Conservation (phyloP, 1,140 invertebrate genomes). For the Acromyrmex heyeri region DNA sequence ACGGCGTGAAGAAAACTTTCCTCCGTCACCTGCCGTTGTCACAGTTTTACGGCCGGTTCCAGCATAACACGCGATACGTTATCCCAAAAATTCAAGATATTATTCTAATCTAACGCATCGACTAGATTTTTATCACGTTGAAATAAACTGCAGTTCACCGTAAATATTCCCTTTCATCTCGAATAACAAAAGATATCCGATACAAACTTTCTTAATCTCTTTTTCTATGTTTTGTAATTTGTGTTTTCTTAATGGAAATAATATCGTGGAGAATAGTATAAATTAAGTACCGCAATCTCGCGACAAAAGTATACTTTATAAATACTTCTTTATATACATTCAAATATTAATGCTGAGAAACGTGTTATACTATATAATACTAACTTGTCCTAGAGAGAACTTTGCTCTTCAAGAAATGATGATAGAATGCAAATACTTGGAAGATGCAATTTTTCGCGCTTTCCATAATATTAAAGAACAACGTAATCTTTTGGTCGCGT, state of each 20-base stretch:
- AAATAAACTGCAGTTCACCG: neutral
- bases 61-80: constrained; percentile 47
- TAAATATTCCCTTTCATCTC: neutral
- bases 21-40: constrained; percentile 61
- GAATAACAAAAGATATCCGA: neutral
- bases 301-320: neutral
- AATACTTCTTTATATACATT: neutral
- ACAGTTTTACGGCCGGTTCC: constrained; percentile 58
- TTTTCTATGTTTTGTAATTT: neutral
- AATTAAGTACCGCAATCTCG: neutral
- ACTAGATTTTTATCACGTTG: neutral
- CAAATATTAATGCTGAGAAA: constrained; percentile 20
- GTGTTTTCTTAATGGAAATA: neutral
- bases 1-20: constrained; percentile 70
- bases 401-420: constrained; percentile 1
- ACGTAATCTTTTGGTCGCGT: constrained; percentile 57
- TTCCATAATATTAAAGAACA: neutral
- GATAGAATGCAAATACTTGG: constrained; percentile 22
- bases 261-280: neutral
- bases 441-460: constrained; percentile 38
- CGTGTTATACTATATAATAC: constrained; percentile 10
- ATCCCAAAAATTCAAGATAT: constrained; percentile 28
- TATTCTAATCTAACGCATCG: neutral
- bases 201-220: neutral
- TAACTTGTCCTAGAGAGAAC: neutral